Evolutionary conservation across 1,140 invertebrate genomes (phyloP).

Genomic region (Prorops nasuta): DNA sequence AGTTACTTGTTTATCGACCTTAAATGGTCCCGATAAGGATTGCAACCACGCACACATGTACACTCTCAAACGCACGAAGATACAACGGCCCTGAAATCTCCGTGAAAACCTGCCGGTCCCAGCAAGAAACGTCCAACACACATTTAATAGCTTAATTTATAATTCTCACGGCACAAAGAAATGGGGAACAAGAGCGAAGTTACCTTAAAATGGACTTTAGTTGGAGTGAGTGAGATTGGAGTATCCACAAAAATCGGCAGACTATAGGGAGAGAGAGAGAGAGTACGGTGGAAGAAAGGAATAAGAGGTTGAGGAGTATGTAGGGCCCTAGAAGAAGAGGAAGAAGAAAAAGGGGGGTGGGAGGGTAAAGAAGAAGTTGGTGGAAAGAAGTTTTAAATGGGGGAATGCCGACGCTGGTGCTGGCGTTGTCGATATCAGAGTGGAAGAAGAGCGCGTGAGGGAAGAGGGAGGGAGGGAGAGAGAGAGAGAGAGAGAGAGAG

Average conservation of each 20-base stretch:
- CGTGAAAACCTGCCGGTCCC: constrained; percentile 4
- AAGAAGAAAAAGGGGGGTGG: constrained; percentile 21
- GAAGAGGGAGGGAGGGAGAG: not conserved
- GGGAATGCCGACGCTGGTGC: constrained; percentile 32
- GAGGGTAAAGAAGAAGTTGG: constrained; percentile 23
- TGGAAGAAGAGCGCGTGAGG: not conserved
- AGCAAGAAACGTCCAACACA: constrained; percentile 35
- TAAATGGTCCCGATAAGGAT: constrained; percentile 15
- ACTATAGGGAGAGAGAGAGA: not conserved
- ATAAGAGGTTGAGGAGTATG: constrained; percentile 18
- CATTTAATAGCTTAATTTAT: constrained; percentile 53
- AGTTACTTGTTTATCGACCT: too few relatives aligned
- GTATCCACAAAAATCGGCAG: not conserved
- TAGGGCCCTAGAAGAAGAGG: constrained; percentile 21
- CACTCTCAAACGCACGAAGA: too few relatives aligned
- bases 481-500: not conserved
- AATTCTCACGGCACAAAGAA: constrained; percentile 35
- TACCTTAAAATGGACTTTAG: not conserved
- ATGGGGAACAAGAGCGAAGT: not conserved
- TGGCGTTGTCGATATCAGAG: too few relatives aligned
- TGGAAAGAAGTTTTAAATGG: constrained; percentile 36
- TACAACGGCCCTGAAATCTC: constrained; percentile 18
- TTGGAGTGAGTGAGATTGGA: not conserved
- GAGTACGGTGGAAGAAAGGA: constrained; percentile 14
- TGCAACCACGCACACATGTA: too few relatives aligned